Evolutionary conservation across 2,797 vertebrate genomes (phyloP).

Genomic region (Dicrostonyx torquatus): DNA sequence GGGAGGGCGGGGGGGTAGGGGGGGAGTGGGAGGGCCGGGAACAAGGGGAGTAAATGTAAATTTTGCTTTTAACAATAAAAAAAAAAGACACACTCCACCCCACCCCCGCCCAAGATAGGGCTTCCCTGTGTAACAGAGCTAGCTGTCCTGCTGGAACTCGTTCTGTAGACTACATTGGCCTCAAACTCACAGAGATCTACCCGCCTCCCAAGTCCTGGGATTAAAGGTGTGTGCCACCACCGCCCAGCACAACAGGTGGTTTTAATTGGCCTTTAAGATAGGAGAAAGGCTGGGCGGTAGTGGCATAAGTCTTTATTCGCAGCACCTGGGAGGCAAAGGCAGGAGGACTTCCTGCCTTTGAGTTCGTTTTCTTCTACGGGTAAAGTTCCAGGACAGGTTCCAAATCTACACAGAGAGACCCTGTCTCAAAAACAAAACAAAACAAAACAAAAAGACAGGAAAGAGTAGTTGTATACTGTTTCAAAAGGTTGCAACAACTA

Average conservation of each 20-base stretch:
- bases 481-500: not conserved
- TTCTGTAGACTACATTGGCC: not conserved
- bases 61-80: too few relatives aligned
- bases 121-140: not conserved
- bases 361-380: too few relatives aligned
- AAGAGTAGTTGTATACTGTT: slow-evolving; percentile 20
- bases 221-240: not conserved
- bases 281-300: not conserved
- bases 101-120: not conserved
- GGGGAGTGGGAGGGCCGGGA: too few relatives aligned
- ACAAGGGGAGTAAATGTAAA: too few relatives aligned
- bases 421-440: too few relatives aligned
- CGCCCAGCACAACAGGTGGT: not conserved
- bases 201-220: not conserved
- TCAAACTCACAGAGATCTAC: not conserved
- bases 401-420: too few relatives aligned
- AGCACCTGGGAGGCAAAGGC: too few relatives aligned
- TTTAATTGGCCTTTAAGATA: slow-evolving; percentile 40
- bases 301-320: too few relatives aligned
- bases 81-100: too few relatives aligned
- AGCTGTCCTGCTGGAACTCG: not conserved
- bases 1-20: too few relatives aligned
- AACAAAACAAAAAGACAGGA: not conserved
- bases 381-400: too few relatives aligned
- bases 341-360: too few relatives aligned